Evolutionary conservation across 2,113 vertebrate species (phyloP), one percentile per base, ranked within the genome.

Genomic region (Caracal caracal): DNA sequence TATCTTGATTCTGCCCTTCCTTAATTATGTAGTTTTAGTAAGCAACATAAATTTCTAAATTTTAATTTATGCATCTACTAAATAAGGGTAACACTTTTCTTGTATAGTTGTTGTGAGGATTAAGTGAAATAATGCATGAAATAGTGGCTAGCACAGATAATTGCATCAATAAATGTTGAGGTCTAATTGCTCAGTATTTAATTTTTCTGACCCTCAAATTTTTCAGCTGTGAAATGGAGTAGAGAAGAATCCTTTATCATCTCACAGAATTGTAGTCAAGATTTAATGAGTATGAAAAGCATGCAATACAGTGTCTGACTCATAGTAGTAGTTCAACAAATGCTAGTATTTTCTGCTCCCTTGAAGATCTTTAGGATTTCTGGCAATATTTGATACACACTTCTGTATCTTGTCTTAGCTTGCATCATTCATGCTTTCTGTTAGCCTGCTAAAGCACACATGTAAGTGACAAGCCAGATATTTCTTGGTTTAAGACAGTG

Each of bases 51-150:
- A 75, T 70, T 93, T 94, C 20, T 85, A 82, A 95, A 80, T 90
- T 96, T 87, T 22, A 30, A 19, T 87, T 93, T 95, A 84, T 11
- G 80, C 40, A 70, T 90, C 56, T 93, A 51, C 81, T 90, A 88
- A 94, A 73, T 88, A 84, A 97, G 65, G 93, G 51, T 85, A 85
- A 94, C 20, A 86, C 7, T 88, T 97, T 84, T 30, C 5, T 91
- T 26, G 28, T 68, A 81, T 35, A 4, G 1, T 40, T 91, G 17
- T 20, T 85, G n/a, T 89, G 37, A 96, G 30, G 20, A 91, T 94
- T 93, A 95, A 85, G 71, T 81, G 30, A 91, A 96, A 88, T 94
- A 88, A 94, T 56, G 66, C 92, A 79, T 79, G 66, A 78, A 78
- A 47, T 47, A 6, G 22, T 73, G 40, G 59, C 33, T 87, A 59